These are phyloP conservation scores for Chrysochloris asiatica DNA, from an alignment of 2,113 vertebrate genomes.

Conservation along the genomic window DNA sequence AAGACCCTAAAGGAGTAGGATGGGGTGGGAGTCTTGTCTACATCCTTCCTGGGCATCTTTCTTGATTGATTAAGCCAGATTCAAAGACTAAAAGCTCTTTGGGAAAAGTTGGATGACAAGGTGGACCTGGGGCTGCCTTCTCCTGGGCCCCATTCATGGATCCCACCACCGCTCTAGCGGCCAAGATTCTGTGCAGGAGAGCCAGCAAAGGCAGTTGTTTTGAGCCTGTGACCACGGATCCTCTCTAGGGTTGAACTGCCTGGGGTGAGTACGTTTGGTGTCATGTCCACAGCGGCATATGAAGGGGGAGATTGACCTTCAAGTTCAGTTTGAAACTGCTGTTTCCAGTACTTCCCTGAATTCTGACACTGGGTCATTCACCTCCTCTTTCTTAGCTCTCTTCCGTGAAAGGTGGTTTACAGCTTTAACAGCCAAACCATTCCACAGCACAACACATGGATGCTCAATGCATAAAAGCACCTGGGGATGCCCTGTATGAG, in stretches of 20 bases:
- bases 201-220: neutral
- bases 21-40: neutral
- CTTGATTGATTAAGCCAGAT: neutral
- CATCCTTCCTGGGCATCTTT: neutral
- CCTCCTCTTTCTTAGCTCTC: neutral
- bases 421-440: neutral
- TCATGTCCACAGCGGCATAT: fast-evolving
- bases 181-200: neutral
- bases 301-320: too few relatives aligned
- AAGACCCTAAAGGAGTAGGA: neutral
- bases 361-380: neutral
- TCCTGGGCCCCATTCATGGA: neutral
- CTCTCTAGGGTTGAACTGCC: too few relatives aligned
- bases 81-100: too few relatives aligned
- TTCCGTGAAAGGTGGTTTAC: neutral
- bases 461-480: neutral
- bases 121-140: neutral
- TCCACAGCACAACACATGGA: neutral
- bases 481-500: neutral
- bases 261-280: fast-evolving
- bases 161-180: neutral
- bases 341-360: neutral
- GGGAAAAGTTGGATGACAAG: fast-evolving
- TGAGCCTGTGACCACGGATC: fast-evolving
- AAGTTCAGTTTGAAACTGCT: neutral